Base-by-base conservation (phyloP, 2,797 vertebrate genomes). In the Sebastes paucispinis region DNA sequence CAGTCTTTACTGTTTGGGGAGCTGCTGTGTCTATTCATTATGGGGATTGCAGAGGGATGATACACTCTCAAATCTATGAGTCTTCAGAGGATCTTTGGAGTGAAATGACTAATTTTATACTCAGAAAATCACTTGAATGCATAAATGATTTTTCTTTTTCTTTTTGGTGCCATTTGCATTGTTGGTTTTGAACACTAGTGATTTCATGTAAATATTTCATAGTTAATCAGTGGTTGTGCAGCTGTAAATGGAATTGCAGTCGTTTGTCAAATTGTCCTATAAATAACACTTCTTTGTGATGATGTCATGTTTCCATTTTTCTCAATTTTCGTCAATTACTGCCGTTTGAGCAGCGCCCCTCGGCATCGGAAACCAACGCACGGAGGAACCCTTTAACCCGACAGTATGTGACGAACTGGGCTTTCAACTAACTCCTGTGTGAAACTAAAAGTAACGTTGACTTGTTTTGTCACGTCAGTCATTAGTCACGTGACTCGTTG, bases 31-130 rank as follows among this genome's bases (percentile, higher is more conserved):
- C 69, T 71, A 24, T 84, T 84, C 73, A 77, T 87, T 78, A 66
- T 3, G n/a, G n/a, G 54, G 67, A 62, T 7, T 72, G 76, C 39
- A 65, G 36, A 78, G 52, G 39, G 57, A 80, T 67, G 14, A 76
- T 67, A 68, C 58, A 71, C 71, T 87, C 75, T 83, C 65, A 75
- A 70, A 87, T 80, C 7, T 68, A 54, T 29, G 67, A 70, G 66
- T 57, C 60, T 84, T 76, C 5, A 59, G 64, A 88, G 72, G 59
- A 36, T 77, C 43, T 72, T 77, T 73, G 14, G 31, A 54, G 50
- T 24, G 76, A 67, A 78, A 81, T 76, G n/a, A 63, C 43, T 79
- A 11, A 47, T 77, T 80, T 70, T 66, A 36, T 54, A 36, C 65
- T 66, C 68, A 22, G n/a, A 58, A 68, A 70, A 68, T 50, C 67